A percentile compares a stretch with the other conserved stretches of the same genome.
phyloP scores from a whole-genome alignment of 2,888 invertebrate species.

The Helobdella robusta region DNA sequence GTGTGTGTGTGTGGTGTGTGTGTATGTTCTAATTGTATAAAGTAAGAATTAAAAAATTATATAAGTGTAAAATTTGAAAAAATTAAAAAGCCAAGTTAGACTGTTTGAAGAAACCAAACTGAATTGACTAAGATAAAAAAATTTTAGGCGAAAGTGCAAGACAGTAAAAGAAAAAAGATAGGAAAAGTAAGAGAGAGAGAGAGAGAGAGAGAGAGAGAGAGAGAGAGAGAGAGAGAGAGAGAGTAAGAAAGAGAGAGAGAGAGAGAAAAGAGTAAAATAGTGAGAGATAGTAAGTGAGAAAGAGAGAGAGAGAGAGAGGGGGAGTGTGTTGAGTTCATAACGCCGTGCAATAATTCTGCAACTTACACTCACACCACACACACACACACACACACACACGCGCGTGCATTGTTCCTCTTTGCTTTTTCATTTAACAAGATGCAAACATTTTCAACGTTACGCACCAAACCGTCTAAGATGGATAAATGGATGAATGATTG shows the following conservation, averaged over 20 bases:
- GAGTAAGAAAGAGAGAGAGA: not conserved
- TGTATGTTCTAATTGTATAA: too few relatives aligned
- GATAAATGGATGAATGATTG: not conserved
- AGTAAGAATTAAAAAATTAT: too few relatives aligned
- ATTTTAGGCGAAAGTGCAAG: not conserved
- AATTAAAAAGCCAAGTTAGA: too few relatives aligned
- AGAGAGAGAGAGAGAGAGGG: not conserved
- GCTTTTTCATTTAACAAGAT: not conserved
- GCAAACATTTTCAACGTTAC: too few relatives aligned
- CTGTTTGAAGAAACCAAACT: too few relatives aligned
- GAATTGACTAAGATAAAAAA: not conserved
- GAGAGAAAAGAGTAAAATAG: not conserved
- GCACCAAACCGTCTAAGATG: too few relatives aligned
- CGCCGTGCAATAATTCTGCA: too few relatives aligned
- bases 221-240: conserved; percentile 4
- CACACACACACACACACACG: not conserved
- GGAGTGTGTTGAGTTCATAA: not conserved
- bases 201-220: conserved; percentile 4
- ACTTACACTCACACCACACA: too few relatives aligned
- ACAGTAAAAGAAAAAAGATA: not conserved
- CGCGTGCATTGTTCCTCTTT: not conserved
- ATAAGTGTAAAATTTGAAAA: too few relatives aligned
- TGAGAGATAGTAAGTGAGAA: not conserved
- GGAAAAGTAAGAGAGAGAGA: not conserved
- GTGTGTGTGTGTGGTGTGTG: not conserved